phyloP scores from a whole-genome alignment of 2,797 vertebrate species.

The Glossophaga mutica region DNA sequence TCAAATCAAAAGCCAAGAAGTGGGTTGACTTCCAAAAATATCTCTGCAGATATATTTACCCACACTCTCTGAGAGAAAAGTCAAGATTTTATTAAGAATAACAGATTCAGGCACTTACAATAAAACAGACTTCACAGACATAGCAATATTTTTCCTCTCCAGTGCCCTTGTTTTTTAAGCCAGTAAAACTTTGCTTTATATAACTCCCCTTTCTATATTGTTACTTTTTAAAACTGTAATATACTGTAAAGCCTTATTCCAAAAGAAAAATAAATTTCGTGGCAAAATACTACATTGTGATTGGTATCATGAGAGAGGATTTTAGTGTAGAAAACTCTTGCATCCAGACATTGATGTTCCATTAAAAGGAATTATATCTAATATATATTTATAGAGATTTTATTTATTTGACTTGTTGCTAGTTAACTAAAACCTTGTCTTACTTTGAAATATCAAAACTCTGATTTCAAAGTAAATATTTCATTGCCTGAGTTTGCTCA shows the following conservation, averaged over 20 bases:
- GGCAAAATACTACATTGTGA: slow-evolving; percentile 5
- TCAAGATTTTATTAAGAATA: slow-evolving; percentile 3
- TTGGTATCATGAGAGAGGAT: not conserved
- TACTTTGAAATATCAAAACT: slow-evolving; percentile 20
- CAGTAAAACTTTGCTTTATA: slow-evolving; percentile 18
- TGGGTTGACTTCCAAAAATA: slow-evolving; percentile 13
- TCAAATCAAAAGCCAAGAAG: slow-evolving; percentile 38
- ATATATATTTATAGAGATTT: not conserved
- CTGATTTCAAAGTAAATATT: not conserved
- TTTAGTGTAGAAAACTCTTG: not conserved
- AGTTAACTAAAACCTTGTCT: slow-evolving; percentile 9
- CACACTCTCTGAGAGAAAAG: not conserved
- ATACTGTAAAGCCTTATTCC: not conserved
- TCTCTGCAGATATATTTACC: not conserved
- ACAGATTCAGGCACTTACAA: not conserved
- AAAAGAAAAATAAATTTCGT: slow-evolving; percentile 46
- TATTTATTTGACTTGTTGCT: not conserved
- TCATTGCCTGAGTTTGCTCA: not conserved
- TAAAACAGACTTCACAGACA: not conserved
- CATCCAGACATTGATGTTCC: not conserved
- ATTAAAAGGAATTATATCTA: not conserved
- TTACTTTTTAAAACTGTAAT: slow-evolving; percentile 4
- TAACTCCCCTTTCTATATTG: not conserved
- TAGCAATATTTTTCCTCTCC: not conserved
- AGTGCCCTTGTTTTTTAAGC: not conserved